Base-by-base conservation (phyloP, 2,113 vertebrate species). In the Neodontobutis hainanensis region DNA sequence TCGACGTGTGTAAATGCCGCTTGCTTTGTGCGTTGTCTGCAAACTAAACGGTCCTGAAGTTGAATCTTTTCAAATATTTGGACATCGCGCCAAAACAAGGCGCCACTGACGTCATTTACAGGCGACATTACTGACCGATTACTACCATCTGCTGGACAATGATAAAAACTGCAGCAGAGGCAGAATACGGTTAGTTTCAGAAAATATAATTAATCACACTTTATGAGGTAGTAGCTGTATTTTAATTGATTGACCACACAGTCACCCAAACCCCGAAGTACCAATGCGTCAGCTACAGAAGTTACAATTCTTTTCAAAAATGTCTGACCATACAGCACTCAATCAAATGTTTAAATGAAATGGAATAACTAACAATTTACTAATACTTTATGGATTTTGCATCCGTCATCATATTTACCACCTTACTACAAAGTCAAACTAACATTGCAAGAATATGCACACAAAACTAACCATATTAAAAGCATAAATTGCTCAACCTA, bases 211-310 rank as follows among this genome's bases (percentile, higher is more conserved):
- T 8, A 19, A 72, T 27, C 63, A 55, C 3, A 72, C 6, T 8
- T 0, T 89, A 87, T 88, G 88, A 90, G 88, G 88, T 92, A 92
- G 89, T 90, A 90, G 84, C 89, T 92, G 90, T 91, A 92, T 92
- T 91, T 79, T 36, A 89, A 90, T 90, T 89, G 88, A 90, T 89
- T 88, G 82, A 90, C 71, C 85, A 89, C 84, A 88, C 84, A 86
- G 85, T 85, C 86, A 87, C 75, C 73, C 86, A 76, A 67, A 78
- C 87, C 69, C 60, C 68, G 61, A 52, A 62, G 78, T 82, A 85
- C 86, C 84, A 81, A 82, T 83, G 68, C 82, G 78, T 83, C 87
- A 91, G 87, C 87, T 91, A 89, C 90, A 89, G 82, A 80, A 84
- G 88, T 88, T 65, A 85, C 80, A 86, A 82, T 82, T 78, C 72